Base-by-base conservation (phyloP, 2,888 invertebrate species). In the Liopterus haemorrhoidalis region DNA sequence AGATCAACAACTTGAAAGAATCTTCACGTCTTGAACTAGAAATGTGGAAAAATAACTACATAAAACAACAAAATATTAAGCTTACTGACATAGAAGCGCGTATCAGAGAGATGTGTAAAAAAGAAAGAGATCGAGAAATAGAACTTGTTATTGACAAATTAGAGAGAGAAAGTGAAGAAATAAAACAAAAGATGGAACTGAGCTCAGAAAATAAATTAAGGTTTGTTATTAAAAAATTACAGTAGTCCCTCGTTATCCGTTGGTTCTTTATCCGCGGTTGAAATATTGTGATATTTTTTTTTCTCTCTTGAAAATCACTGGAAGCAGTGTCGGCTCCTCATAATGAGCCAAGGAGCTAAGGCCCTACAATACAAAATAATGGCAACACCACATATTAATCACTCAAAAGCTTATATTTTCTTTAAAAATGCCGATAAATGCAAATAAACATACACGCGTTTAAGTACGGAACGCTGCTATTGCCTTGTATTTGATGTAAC, bases 81-180 rank as follows among this genome's bases (percentile, higher is more conserved):
- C 66, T 86, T 39, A 74, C 76, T 43, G 79, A 80, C 60, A 81
- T 76, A 58, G 84, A 85, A 65, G 70, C 72, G 43, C 74, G 76
- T 54, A 79, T 89, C 56, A 65, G 79, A 2, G 81, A 84, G 19
- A 78, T 82, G 53, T 81, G 79, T 60, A 78, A 80, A 61, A 72
- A 73, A 37, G 87, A 89, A 60, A 68, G 88, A 44, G 89, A 90
- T 65, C 77, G 74, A 33, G 87, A 88, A 68, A 85, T 88, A 41
- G 87, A 89, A 62, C 68, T 74, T 11, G 81, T 81, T 0, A 82
- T 85, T 36, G 79, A 79, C 55, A 74, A 79, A 46, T 70, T 85
- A 59, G 82, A 83, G 52, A 73, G 71, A 0, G 84, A 85, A 59
- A 77, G 80, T 0, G 74, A 75, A 36, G 72, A 74, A 2, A 75